phyloP scores from a whole-genome alignment of 2,113 vertebrate genomes.

The Holacanthus passer region DNA sequence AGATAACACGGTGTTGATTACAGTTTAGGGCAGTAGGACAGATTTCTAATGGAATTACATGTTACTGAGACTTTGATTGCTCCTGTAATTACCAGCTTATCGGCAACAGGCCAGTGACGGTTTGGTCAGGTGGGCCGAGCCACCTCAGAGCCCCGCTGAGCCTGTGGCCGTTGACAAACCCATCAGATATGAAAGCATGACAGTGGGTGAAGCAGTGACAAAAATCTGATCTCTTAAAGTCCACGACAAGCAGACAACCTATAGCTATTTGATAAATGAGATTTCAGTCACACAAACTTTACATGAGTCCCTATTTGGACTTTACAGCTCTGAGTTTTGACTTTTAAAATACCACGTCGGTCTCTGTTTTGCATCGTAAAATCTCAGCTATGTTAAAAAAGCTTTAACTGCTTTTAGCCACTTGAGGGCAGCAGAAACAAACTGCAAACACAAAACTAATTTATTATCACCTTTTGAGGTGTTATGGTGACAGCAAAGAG shows the following conservation, averaged over 20 bases:
- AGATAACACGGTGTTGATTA: slow-evolving; percentile 70
- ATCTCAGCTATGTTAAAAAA: neutral
- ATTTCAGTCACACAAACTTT: neutral
- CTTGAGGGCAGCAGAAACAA: neutral
- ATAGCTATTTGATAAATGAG: slow-evolving; percentile 8
- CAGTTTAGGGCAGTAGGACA: slow-evolving; percentile 39
- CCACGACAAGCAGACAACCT: neutral
- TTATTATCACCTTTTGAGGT: neutral
- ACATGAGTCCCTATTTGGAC: neutral
- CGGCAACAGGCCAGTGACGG: slow-evolving; percentile 58
- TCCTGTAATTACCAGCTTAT: slow-evolving; percentile 73
- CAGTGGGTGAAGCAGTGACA: slow-evolving; percentile 12
- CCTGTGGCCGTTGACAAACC: slow-evolving; percentile 14
- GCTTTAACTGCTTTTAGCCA: neutral
- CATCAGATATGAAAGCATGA: slow-evolving; percentile 36
- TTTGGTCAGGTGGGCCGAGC: slow-evolving; percentile 56
- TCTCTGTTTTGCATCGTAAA: neutral
- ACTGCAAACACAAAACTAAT: neutral
- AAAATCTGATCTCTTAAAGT: slow-evolving; percentile 41
- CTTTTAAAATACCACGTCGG: neutral
- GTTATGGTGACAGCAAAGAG: neutral
- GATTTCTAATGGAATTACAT: slow-evolving; percentile 78
- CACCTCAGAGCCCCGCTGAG: slow-evolving; percentile 22
- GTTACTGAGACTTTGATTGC: slow-evolving; percentile 76
- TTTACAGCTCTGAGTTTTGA: neutral